These are phyloP conservation scores for Falco naumanni DNA, from an alignment of 2,797 vertebrate species.

Conservation along the genomic window DNA sequence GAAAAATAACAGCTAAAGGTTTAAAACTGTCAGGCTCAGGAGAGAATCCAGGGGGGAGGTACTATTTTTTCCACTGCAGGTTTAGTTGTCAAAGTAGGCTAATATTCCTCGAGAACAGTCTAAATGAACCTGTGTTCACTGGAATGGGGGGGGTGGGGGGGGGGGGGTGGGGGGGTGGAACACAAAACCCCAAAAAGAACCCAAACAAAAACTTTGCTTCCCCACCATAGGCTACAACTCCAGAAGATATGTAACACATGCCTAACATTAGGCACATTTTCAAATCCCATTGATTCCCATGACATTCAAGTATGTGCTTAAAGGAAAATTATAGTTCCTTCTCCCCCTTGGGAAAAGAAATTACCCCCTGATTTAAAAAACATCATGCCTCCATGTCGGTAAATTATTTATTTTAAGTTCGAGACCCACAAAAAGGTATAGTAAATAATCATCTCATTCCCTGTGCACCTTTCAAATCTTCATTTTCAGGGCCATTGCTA, in stretches of 20 bases:
- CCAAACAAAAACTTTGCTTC: neutral
- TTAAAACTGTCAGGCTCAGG: neutral
- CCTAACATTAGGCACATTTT: neutral
- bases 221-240: neutral
- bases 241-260: neutral
- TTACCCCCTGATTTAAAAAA: constrained; percentile 6
- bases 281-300: constrained; percentile 10
- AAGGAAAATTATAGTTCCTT: neutral
- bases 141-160: too few relatives aligned
- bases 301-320: neutral
- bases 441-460: constrained; percentile 20
- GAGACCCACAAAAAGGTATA: neutral
- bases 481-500: neutral
- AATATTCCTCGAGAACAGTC: neutral
- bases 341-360: neutral
- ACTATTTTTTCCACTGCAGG: neutral
- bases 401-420: constrained; percentile 23
- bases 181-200: fast-evolving
- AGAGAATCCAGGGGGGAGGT: neutral
- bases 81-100: neutral
- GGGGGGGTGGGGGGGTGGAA: too few relatives aligned
- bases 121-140: neutral
- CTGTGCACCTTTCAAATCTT: neutral
- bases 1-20: neutral
- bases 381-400: neutral